A percentile compares a stretch with the other conserved stretches of the same genome.
phyloP scores from a whole-genome alignment of 2,797 vertebrate species.

The Podarcis lilfordi region DNA sequence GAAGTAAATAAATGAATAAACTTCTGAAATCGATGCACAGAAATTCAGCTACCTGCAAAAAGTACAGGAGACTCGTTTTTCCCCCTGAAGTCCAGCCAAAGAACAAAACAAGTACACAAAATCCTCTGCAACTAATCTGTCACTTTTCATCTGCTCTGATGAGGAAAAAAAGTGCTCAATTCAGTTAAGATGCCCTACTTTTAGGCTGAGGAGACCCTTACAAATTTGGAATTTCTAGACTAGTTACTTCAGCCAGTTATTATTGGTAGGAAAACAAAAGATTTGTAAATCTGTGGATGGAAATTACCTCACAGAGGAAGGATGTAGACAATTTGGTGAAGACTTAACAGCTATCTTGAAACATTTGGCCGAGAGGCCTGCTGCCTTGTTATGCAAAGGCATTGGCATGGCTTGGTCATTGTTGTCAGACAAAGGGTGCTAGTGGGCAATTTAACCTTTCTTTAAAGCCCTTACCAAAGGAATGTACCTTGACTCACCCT shows the following conservation, averaged over 20 bases:
- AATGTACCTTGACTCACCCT: not conserved
- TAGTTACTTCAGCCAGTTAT: accelerated
- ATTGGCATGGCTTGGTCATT: not conserved
- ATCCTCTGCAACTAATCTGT: not conserved
- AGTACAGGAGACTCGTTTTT: not conserved
- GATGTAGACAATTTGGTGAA: not conserved
- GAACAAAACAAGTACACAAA: not conserved
- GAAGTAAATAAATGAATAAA: not conserved
- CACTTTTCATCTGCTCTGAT: not conserved
- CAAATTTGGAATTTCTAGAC: not conserved
- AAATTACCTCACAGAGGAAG: not conserved
- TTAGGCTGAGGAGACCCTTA: not conserved
- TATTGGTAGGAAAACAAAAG: not conserved
- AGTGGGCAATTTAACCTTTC: not conserved
- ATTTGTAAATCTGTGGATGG: accelerated
- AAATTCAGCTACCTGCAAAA: not conserved
- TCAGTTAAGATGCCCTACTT: not conserved
- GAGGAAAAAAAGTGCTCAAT: not conserved
- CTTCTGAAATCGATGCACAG: conserved; percentile 21
- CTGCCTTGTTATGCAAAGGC: not conserved
- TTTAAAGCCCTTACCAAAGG: not conserved
- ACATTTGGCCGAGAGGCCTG: not conserved
- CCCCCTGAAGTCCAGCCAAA: not conserved
- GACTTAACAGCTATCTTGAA: not conserved
- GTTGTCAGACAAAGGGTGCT: not conserved